Percentiles rank a stretch among this genome's conserved stretches.
These are phyloP conservation scores for Aphyosemion australe DNA, from an alignment of 2,113 vertebrate genomes.

Conservation along the genomic window DNA sequence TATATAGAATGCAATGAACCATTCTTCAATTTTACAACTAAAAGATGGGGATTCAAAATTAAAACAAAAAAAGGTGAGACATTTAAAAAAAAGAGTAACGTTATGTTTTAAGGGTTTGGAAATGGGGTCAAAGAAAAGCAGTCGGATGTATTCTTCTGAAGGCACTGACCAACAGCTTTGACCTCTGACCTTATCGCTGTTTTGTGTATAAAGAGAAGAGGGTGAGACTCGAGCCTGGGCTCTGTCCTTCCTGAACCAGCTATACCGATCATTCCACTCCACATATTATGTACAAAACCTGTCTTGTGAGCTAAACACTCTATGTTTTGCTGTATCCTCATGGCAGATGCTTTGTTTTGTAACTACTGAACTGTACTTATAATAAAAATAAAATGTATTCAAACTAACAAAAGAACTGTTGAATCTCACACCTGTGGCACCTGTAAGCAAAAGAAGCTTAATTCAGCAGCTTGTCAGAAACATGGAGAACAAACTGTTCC, in stretches of 20 bases:
- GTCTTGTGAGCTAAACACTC: constrained; percentile 84
- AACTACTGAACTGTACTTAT: constrained; percentile 90
- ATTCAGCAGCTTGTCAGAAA: too few relatives aligned
- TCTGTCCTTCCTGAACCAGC: constrained; percentile 74
- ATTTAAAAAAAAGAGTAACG: constrained; percentile 30
- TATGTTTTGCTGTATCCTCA: constrained; percentile 84
- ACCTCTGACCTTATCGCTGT: constrained; percentile 54
- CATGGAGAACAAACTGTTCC: too few relatives aligned
- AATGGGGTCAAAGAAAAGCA: constrained; percentile 52
- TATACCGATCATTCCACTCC: constrained; percentile 80
- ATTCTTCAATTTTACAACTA: constrained; percentile 52
- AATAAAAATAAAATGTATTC: constrained; percentile 89
- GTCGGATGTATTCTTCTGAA: constrained; percentile 42
- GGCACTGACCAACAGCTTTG: constrained; percentile 49
- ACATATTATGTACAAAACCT: constrained; percentile 78
- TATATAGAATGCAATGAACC: constrained; percentile 58
- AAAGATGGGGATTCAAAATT: constrained; percentile 51
- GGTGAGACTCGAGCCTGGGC: constrained; percentile 48
- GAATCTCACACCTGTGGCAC: too few relatives aligned
- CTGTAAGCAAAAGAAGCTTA: too few relatives aligned
- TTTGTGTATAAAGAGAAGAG: constrained; percentile 65
- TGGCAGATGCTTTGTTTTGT: constrained; percentile 87
- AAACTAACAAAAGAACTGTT: constrained; percentile 72
- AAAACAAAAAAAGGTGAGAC: constrained; percentile 54
- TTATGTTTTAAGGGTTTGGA: constrained; percentile 39